phyloP scores from a whole-genome alignment of 2,888 invertebrate genomes.

The Ctena decussata region DNA sequence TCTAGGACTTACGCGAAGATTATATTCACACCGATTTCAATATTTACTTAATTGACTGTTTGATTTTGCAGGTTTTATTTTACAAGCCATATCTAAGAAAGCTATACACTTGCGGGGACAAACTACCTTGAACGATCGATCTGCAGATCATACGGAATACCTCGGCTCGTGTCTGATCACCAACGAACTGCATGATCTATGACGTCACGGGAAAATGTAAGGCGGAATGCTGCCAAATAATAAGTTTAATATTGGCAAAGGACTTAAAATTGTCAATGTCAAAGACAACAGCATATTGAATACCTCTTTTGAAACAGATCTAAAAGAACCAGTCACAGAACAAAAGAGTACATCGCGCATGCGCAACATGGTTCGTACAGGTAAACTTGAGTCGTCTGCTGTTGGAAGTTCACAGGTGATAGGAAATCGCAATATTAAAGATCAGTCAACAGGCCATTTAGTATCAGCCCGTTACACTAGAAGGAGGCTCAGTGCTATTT shows the following conservation, averaged over 20 bases:
- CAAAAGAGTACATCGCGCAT: constrained; percentile 45
- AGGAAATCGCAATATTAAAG: constrained; percentile 22
- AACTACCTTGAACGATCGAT: not conserved
- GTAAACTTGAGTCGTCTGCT: constrained; percentile 55
- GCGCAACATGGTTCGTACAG: constrained; percentile 44
- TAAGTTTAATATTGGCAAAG: constrained; percentile 42
- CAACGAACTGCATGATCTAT: not conserved
- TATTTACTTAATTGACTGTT: constrained; percentile 9
- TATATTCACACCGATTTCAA: constrained; percentile 1
- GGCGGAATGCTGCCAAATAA: constrained; percentile 19
- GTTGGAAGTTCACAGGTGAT: constrained; percentile 23
- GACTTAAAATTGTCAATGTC: constrained; percentile 35
- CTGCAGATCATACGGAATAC: not conserved
- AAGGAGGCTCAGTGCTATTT: constrained; percentile 36
- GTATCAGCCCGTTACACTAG: constrained; percentile 49
- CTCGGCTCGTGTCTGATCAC: not conserved
- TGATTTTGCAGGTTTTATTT: constrained; percentile 8
- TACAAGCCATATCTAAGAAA: constrained; percentile 1
- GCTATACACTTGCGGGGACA: not conserved
- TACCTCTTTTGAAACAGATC: constrained; percentile 31
- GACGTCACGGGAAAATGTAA: constrained; percentile 1
- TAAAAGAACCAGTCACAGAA: constrained; percentile 43
- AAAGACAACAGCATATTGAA: constrained; percentile 42
- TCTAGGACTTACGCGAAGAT: constrained; percentile 2
- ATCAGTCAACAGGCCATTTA: not conserved